Evolutionary conservation across 1,140 invertebrate genomes (phyloP), one percentile per base, ranked within the genome.

Genomic region (Heterodera schachtii): DNA sequence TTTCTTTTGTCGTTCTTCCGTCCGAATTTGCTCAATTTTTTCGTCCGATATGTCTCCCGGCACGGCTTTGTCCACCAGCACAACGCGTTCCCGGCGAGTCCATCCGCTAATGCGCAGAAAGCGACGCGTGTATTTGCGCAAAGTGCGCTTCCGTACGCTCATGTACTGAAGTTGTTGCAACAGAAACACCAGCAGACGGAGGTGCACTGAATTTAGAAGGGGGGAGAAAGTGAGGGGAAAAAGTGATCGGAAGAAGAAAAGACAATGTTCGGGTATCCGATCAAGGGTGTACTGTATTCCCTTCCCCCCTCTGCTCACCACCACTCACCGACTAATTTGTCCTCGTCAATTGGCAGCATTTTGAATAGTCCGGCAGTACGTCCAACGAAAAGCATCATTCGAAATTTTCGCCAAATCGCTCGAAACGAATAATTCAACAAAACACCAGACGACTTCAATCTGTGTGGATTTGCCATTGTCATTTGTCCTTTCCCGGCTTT

Each of bases 301-400:
- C 31, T 1, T 1, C 31, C 49, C 49, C 6, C 49, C 49, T 52
- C 6, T 52, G 49, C 11, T 52, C 49, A 52, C 49, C 49, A 31
- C 31, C 31, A 31, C 31, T 6, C 66, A 76, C 75, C 75, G 66
- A 2, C 43, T 57, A 76, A 16, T 13, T 41, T 43, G 31, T 78
- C 77, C 41, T 78, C 19, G 31, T 70, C 77, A 46, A 78, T 21
- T 64, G 77, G 77, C 31, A 78, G 46, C 77, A 78, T 78, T 78
- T 46, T 71, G 31, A 78, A 78, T 43, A 78, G 47, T 8, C 75
- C 75, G 44, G 66, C 16, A 64, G 41, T 78, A 0, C 77, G 77
- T 78, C 77, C 57, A 16, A 78, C 46, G 70, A 78, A 78, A 9
- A 41, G 31, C 46, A 64, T 21, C 66, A 69, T 46, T 31, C 77